phyloP scores from a whole-genome alignment of 1,140 invertebrate genomes.

The Asobara japonica region DNA sequence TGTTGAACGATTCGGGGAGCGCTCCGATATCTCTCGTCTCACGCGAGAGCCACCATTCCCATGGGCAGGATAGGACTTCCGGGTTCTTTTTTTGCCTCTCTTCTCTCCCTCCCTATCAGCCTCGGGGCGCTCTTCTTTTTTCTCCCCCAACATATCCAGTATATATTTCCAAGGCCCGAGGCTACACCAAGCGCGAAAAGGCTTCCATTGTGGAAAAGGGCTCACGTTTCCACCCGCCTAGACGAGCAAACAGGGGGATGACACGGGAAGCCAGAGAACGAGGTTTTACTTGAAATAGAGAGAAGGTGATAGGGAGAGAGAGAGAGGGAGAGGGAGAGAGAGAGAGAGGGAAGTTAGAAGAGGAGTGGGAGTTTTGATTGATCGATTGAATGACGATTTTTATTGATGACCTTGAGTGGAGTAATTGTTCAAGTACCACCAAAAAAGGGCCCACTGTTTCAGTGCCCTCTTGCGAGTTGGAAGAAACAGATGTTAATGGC shows the following conservation, averaged over 20 bases:
- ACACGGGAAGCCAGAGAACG: slow-evolving; percentile 24
- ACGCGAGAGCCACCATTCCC: background rate
- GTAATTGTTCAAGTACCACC: too few relatives aligned
- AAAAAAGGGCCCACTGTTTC: too few relatives aligned
- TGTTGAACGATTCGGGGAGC: background rate
- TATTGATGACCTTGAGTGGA: too few relatives aligned
- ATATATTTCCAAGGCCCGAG: slow-evolving; percentile 6
- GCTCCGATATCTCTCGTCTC: background rate
- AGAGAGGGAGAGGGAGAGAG: background rate
- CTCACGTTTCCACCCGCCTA: slow-evolving; percentile 39
- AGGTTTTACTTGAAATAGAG: background rate
- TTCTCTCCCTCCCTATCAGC: background rate
- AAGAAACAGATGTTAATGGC: too few relatives aligned
- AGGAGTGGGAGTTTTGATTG: too few relatives aligned
- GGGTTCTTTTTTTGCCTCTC: background rate
- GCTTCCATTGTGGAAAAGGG: slow-evolving; percentile 41
- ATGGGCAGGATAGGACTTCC: background rate
- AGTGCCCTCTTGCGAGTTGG: too few relatives aligned
- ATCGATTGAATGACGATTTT: too few relatives aligned
- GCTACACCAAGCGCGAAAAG: slow-evolving; percentile 39
- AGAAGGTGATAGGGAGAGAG: background rate
- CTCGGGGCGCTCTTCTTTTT: too few relatives aligned
- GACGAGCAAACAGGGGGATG: slow-evolving; percentile 25
- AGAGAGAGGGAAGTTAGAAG: background rate
- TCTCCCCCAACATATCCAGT: background rate